A percentile compares a stretch with the other conserved stretches of the same genome.
Conservation (phyloP, 2,113 vertebrate species). For the Aythya baeri region DNA sequence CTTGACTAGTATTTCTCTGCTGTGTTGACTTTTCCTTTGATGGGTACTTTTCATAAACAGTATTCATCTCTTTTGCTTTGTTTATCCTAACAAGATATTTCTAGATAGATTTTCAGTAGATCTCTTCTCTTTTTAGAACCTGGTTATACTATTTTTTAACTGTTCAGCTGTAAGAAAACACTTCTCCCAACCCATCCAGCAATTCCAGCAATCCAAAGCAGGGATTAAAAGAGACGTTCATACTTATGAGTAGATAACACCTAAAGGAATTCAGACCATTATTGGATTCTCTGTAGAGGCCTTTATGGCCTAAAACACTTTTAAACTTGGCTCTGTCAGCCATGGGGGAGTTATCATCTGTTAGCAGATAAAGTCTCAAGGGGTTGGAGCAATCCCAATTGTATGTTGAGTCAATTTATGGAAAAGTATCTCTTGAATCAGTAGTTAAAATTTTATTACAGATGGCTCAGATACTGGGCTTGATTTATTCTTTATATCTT, state of each 20-base stretch:
- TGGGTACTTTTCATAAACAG: neutral
- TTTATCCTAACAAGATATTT: neutral
- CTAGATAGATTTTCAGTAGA: neutral
- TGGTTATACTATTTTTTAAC: neutral
- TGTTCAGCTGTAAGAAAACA: neutral
- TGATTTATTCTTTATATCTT: slow-evolving; percentile 57
- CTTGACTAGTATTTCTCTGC: neutral
- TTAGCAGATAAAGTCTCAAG: slow-evolving; percentile 42
- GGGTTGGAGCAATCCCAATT: slow-evolving; percentile 34
- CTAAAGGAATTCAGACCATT: slow-evolving; percentile 27
- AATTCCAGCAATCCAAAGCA: neutral
- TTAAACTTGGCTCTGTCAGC: slow-evolving; percentile 23
- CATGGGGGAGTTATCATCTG: neutral
- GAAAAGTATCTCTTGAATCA: slow-evolving; percentile 47
- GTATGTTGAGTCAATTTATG: slow-evolving; percentile 16
- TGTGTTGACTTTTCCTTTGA: neutral
- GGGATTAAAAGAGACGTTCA: neutral
- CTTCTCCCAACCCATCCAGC: neutral
- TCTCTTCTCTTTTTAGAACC: neutral
- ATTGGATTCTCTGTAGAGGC: neutral
- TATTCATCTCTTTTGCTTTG: neutral
- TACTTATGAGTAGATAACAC: slow-evolving; percentile 20
- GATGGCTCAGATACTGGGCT: slow-evolving; percentile 25
- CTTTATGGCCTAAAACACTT: neutral
- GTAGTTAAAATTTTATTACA: slow-evolving; percentile 50